Conservation (phyloP, 2,888 invertebrate genomes). For the Lacanobia wlatinum region DNA sequence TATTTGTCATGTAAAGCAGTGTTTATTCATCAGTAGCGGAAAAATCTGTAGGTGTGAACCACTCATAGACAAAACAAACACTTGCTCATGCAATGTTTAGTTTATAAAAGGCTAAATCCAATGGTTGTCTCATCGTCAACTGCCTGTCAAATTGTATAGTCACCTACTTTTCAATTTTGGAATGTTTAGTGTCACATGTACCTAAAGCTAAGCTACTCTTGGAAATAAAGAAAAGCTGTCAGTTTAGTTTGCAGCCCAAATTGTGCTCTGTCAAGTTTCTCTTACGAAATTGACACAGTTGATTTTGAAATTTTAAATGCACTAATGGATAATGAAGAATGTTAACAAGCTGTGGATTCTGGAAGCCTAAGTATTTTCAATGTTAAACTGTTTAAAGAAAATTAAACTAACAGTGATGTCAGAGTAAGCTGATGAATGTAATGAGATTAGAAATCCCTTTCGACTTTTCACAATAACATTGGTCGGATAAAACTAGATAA, state of each 20-base stretch:
- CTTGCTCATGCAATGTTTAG: slow-evolving; percentile 71
- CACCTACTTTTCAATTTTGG: slow-evolving; percentile 49
- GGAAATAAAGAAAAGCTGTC: slow-evolving; percentile 9
- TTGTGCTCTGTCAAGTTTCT: neutral
- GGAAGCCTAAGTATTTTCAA: too few species aligned
- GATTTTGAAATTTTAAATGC: neutral
- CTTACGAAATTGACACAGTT: neutral
- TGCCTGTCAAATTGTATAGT: slow-evolving; percentile 58
- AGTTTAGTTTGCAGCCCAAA: neutral
- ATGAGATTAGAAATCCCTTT: too few species aligned
- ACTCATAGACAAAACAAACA: slow-evolving; percentile 71
- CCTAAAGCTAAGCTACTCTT: neutral
- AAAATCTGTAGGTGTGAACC: slow-evolving; percentile 73
- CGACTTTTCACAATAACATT: too few species aligned
- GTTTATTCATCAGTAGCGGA: slow-evolving; percentile 68
- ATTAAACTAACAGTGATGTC: too few species aligned
- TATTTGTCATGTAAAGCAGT: slow-evolving; percentile 70
- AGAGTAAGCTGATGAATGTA: too few species aligned
- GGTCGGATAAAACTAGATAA: too few species aligned
- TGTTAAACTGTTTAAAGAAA: neutral
- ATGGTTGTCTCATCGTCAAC: slow-evolving; percentile 62
- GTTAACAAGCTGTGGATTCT: neutral
- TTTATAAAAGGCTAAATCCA: slow-evolving; percentile 70
- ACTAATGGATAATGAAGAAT: neutral
- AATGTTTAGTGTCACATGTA: slow-evolving; percentile 13